These are phyloP conservation scores for Danio aesculapii DNA, from an alignment of 2,797 vertebrate species.

Conservation along the genomic window DNA sequence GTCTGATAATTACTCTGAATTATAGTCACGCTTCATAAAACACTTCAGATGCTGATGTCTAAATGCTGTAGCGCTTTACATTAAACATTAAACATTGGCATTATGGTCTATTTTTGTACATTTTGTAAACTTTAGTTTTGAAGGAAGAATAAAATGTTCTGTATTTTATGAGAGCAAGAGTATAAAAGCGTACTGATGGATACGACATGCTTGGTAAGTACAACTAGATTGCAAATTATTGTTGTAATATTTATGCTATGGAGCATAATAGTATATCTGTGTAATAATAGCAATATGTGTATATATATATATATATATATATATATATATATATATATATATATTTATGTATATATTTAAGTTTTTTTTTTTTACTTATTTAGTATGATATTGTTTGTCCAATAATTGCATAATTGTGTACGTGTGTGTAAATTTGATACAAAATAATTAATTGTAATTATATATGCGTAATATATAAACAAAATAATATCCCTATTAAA, in stretches of 20 bases:
- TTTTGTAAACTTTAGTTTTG: not conserved
- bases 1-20: conserved; percentile 20
- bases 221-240: not conserved
- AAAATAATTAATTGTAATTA: too few relatives aligned
- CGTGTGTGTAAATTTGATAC: too few relatives aligned
- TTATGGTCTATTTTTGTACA: not conserved
- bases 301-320: too few relatives aligned
- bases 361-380: not conserved
- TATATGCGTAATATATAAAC: too few relatives aligned
- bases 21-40: conserved; percentile 45
- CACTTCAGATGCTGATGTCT: not conserved
- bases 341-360: not conserved
- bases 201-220: conserved; percentile 13
- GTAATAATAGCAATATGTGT: not conserved
- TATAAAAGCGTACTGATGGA: conserved; percentile 15
- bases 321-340: too few relatives aligned
- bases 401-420: too few relatives aligned
- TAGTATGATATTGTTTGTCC: not conserved
- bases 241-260: not conserved
- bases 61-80: too few relatives aligned
- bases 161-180: not conserved
- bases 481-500: too few relatives aligned
- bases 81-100: not conserved
- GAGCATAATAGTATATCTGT: not conserved
- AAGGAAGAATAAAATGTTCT: conserved; percentile 4